Conservation (phyloP, 2,797 vertebrate species). For the Anas bahamensis region DNA sequence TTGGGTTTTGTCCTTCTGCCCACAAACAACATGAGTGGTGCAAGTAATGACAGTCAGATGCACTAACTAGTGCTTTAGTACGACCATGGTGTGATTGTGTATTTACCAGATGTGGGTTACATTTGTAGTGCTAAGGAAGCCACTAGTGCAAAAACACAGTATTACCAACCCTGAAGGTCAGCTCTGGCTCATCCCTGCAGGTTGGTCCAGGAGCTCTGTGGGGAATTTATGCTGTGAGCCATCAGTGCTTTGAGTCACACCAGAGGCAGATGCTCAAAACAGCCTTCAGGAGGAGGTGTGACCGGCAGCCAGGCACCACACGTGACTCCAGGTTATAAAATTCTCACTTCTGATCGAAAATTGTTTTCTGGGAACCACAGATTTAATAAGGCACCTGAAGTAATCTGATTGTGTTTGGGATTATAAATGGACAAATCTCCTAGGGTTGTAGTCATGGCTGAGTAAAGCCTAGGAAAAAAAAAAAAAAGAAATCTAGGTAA, state of each 20-base stretch:
- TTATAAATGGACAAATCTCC: not conserved
- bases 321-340: fast-evolving
- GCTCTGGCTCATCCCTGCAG: not conserved
- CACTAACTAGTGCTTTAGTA: not conserved
- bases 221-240: not conserved
- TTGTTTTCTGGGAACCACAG: not conserved
- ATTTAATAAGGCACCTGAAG: not conserved
- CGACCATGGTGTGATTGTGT: fast-evolving
- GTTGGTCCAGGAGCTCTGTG: not conserved
- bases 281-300: not conserved
- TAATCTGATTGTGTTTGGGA: not conserved
- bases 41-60: not conserved
- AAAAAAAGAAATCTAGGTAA: not conserved
- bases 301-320: not conserved
- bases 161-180: not conserved
- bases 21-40: not conserved
- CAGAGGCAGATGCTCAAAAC: not conserved
- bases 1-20: not conserved
- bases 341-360: not conserved
- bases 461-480: not conserved
- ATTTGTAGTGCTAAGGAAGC: not conserved
- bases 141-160: not conserved
- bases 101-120: too few species aligned
- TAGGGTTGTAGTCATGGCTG: not conserved
- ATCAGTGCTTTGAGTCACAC: not conserved